Evolutionary conservation across 2,113 vertebrate genomes (phyloP).

Genomic region (Herpetotheres cachinnans): DNA sequence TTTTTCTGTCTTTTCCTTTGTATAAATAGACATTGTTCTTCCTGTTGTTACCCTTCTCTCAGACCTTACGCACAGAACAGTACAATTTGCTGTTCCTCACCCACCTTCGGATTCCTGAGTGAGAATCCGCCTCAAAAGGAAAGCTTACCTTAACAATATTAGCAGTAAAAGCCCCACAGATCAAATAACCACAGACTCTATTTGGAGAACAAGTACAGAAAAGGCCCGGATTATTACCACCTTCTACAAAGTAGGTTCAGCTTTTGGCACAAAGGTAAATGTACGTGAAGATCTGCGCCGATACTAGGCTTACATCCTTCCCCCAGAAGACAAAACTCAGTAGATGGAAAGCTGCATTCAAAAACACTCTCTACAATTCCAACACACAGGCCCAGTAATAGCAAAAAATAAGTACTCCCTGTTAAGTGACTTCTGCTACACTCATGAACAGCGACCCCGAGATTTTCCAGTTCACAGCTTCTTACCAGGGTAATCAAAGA

Average conservation of each 20-base stretch:
- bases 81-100: neutral
- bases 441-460: neutral
- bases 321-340: neutral
- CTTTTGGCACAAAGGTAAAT: neutral
- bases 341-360: neutral
- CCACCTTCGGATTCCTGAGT: neutral
- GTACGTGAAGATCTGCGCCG: neutral
- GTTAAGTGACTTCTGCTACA: neutral
- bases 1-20: neutral
- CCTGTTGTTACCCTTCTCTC: neutral
- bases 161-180: neutral
- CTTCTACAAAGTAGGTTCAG: neutral
- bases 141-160: neutral
- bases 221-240: neutral
- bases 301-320: neutral
- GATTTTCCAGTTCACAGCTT: neutral
- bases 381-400: neutral
- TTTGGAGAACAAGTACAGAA: neutral
- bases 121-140: neutral
- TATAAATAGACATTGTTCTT: neutral
- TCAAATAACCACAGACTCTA: neutral
- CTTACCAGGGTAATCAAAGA: neutral
- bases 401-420: neutral
- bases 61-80: neutral
- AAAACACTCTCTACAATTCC: neutral